Conservation (phyloP, 2,797 vertebrate genomes). For the Rhodeus uyekii region DNA sequence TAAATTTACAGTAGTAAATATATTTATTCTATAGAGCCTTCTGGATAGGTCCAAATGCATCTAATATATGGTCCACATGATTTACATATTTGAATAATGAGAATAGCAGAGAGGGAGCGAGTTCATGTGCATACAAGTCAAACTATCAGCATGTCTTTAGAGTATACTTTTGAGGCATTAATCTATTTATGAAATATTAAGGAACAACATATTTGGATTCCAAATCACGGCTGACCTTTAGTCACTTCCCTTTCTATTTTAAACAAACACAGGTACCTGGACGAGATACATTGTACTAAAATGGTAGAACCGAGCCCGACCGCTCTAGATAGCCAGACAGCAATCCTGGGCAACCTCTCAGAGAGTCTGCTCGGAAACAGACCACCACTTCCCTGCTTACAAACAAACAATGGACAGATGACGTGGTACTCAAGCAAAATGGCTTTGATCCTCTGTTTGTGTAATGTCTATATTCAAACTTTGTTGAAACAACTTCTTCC, state of each 20-base stretch:
- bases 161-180: neutral
- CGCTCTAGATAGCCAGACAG: neutral
- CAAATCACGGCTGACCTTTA: neutral
- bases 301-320: neutral
- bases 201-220: neutral
- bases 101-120: neutral
- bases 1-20: no score
- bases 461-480: conserved; percentile 10
- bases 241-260: conserved; percentile 6
- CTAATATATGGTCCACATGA: neutral
- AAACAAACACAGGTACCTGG: neutral
- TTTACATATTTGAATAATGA: neutral
- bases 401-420: conserved; percentile 45
- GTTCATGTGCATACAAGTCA: neutral
- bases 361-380: conserved; percentile 38
- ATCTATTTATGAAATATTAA: neutral
- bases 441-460: conserved; percentile 37
- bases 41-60: no score
- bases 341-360: conserved; percentile 26
- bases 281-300: conserved; percentile 2
- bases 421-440: conserved; percentile 20
- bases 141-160: neutral
- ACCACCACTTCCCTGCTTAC: conserved; percentile 30
- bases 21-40: no score
- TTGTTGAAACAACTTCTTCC: conserved; percentile 31